Evolutionary conservation across 1,140 invertebrate genomes (phyloP), one percentile per base, ranked within the genome.

Genomic region (Drosophila ercepeae): DNA sequence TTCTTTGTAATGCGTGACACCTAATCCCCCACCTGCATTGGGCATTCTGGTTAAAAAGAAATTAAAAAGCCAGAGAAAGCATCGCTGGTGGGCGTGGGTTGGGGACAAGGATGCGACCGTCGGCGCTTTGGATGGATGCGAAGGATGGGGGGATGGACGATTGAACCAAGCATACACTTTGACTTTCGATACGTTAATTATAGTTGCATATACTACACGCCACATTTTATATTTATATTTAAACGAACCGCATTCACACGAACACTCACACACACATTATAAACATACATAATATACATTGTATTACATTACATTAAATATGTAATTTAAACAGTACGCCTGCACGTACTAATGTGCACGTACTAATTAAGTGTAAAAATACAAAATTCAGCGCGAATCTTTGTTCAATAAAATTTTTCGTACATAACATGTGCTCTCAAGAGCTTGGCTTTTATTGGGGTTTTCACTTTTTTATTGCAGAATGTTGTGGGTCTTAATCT

Each of bases 281-380:
- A 73, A 36, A 53, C 57, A 53, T 72, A 73, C 68, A 63, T 52
- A 48, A 71, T 71, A 61, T 61, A 72, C 68, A 72, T 63, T 73
- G 70, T 46, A 54, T 64, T 73, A 73, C 69, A 73, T 73, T 64
- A 64, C 60, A 68, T 73, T 73, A 73, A 53, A 73, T 48, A 53
- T 73, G 70, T 73, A 73, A 73, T 73, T 73, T 73, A 73, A 71
- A 63, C 70, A 42, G 69, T 73, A 73, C 69, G 68, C 19, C n/a
- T 48, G 68, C 41, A 72, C 68, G 44, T 67, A 65, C 63, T 67
- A 67, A 67, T 67, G 54, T 72, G 69, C 69, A 73, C 69, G 69
- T 73, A 73, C 69, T 73, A 73, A 73, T 72, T 73, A 73, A 71
- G 68, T 73, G 69, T 73, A 73, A 73, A 72, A 73, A 72, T 72